Conservation (phyloP, 1,140 invertebrate species). For the Calosoma granatense region DNA sequence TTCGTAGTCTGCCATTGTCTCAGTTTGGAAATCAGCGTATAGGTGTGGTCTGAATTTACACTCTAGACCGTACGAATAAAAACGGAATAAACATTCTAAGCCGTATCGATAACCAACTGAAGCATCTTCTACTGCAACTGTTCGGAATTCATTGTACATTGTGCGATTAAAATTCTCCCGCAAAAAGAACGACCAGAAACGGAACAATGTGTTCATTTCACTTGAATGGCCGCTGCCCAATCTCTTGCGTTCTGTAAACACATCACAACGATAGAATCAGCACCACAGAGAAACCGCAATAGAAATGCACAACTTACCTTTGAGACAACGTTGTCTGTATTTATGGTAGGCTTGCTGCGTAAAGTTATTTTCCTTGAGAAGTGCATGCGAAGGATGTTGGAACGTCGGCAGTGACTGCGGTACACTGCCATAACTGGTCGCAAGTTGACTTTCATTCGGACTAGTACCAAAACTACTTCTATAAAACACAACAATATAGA, state of each 20-base stretch:
- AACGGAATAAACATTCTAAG: conserved; percentile 95
- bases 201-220: conserved; percentile 95
- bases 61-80: conserved; percentile 96
- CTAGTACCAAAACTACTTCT: conserved; percentile 56
- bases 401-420: conserved; percentile 79
- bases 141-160: conserved; percentile 96
- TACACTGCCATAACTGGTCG: conserved; percentile 60
- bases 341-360: conserved; percentile 95
- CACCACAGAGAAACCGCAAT: conserved; percentile 4
- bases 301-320: conserved; percentile 48
- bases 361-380: conserved; percentile 96
- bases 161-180: conserved; percentile 96
- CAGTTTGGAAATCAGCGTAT: conserved; percentile 91
- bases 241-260: conserved; percentile 72
- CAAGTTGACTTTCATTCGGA: conserved; percentile 50
- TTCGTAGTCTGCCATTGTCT: conserved; percentile 87
- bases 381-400: conserved; percentile 91
- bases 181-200: conserved; percentile 99
- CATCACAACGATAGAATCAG: conserved; percentile 18
- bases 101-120: conserved; percentile 80
- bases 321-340: conserved; percentile 85
- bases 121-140: conserved; percentile 86
- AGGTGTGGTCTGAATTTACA: conserved; percentile 86
- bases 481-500: conserved; percentile 12
- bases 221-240: conserved; percentile 86